phyloP scores from a whole-genome alignment of 1,140 invertebrate genomes.

The Chrysoperla carnea region DNA sequence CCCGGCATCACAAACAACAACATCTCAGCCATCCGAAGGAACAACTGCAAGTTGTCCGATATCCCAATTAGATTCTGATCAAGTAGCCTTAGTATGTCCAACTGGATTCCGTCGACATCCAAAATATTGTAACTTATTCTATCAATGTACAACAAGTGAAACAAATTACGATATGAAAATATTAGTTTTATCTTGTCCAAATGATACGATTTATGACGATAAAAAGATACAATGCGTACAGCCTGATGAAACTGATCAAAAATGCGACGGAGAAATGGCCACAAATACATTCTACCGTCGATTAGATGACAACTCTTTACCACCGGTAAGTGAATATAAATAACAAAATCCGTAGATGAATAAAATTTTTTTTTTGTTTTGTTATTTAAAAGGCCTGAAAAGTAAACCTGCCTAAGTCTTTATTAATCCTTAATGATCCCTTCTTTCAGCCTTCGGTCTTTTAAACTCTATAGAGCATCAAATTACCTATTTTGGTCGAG shows the following conservation, averaged over 20 bases:
- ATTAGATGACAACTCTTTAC: conserved; percentile 27
- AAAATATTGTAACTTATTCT: conserved; percentile 67
- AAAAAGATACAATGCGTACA: conserved; percentile 48
- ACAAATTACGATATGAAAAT: conserved; percentile 49
- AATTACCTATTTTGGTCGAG: no score
- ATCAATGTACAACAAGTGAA: conserved; percentile 50
- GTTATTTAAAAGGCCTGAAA: no score
- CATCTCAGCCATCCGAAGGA: conserved; percentile 2
- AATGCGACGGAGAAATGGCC: conserved; percentile 34
- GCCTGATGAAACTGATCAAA: conserved; percentile 30
- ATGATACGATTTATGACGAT: conserved; percentile 58
- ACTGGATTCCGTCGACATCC: conserved; percentile 67
- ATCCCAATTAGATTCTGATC: conserved; percentile 33
- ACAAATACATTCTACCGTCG: conserved; percentile 31
- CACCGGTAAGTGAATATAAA: conserved; percentile 40
- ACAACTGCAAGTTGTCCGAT: conserved; percentile 15
- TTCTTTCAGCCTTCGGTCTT: no score
- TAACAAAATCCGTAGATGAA: no score
- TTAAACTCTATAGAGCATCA: no score
- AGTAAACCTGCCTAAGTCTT: no score
- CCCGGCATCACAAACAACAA: conserved; percentile 10
- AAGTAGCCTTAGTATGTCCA: conserved; percentile 54
- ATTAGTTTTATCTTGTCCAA: conserved; percentile 52
- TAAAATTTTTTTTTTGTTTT: no score
- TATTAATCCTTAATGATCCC: no score